Evolutionary conservation across 2,797 vertebrate genomes (phyloP).

Genomic region (Sebastes oblongus): DNA sequence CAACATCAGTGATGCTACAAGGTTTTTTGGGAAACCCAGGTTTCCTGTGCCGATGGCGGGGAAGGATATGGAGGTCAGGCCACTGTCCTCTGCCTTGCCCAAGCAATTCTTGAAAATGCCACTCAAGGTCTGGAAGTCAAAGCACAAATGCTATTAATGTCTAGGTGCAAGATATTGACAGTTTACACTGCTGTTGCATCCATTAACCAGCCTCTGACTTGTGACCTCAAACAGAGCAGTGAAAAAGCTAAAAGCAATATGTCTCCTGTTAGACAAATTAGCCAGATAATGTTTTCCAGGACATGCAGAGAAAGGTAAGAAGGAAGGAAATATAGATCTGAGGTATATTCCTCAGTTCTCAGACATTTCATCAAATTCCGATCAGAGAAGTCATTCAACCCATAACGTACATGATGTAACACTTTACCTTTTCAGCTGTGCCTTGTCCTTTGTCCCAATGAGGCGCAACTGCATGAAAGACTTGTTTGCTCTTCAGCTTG

Average conservation of each 20-base stretch:
- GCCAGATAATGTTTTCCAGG: not conserved
- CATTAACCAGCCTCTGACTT: not conserved
- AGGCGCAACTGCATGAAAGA: slow-evolving; percentile 85
- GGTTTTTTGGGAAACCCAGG: slow-evolving; percentile 83
- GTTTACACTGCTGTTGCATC: not conserved
- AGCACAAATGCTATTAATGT: slow-evolving; percentile 9
- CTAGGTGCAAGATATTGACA: not conserved
- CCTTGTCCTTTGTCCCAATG: slow-evolving; percentile 53
- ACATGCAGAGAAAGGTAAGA: not conserved
- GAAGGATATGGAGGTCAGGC: slow-evolving; percentile 85
- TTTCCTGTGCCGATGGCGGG: slow-evolving; percentile 91
- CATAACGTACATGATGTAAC: not conserved
- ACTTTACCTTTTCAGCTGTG: slow-evolving; percentile 75
- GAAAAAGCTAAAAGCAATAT: not conserved
- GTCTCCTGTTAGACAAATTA: not conserved
- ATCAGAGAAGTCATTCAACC: not conserved
- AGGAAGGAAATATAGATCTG: not conserved
- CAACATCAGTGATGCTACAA: slow-evolving; percentile 84
- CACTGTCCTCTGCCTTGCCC: slow-evolving; percentile 72
- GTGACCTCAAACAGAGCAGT: not conserved
- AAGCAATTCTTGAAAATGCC: slow-evolving; percentile 82
- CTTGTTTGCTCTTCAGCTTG: slow-evolving; percentile 72
- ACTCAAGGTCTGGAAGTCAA: slow-evolving; percentile 76
- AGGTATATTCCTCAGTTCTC: not conserved
- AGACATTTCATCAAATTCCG: not conserved